These are phyloP conservation scores for Eptatretus burgeri DNA, from an alignment of 2,113 vertebrate genomes.

Conservation along the genomic window DNA sequence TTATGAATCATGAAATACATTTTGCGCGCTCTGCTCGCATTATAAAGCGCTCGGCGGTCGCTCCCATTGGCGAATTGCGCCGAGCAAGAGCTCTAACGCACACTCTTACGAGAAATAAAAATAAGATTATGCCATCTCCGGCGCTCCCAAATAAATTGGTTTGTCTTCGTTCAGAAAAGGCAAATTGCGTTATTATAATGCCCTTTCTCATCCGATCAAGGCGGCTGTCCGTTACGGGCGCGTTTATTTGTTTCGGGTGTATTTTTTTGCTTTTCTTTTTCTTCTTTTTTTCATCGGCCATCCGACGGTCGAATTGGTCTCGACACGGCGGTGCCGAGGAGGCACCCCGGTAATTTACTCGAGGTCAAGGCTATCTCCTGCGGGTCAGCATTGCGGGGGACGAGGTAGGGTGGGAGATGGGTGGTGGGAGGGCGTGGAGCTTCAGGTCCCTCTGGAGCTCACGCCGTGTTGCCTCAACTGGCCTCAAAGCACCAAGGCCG, in stretches of 20 bases:
- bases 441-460: not conserved
- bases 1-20: constrained; percentile 7
- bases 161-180: constrained; percentile 1
- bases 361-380: constrained; percentile 4
- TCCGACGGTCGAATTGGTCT: not conserved
- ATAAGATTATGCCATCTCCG: too few species aligned
- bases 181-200: constrained; percentile 2
- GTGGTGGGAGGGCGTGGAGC: not conserved
- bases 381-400: not conserved
- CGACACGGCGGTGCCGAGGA: not conserved
- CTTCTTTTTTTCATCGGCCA: not conserved
- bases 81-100: too few species aligned
- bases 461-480: too few species aligned
- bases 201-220: constrained; percentile 6
- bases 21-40: not conserved
- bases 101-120: too few species aligned
- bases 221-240: constrained; percentile 2
- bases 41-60: not conserved
- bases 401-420: not conserved
- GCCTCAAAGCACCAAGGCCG: not conserved
- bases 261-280: not conserved
- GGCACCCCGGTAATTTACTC: constrained; percentile 6
- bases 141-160: constrained; percentile 1
- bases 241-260: not conserved
- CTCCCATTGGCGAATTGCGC: too few species aligned